Evolutionary conservation across 2,797 vertebrate species (phyloP).

Genomic region (Rhinogobio ventralis): DNA sequence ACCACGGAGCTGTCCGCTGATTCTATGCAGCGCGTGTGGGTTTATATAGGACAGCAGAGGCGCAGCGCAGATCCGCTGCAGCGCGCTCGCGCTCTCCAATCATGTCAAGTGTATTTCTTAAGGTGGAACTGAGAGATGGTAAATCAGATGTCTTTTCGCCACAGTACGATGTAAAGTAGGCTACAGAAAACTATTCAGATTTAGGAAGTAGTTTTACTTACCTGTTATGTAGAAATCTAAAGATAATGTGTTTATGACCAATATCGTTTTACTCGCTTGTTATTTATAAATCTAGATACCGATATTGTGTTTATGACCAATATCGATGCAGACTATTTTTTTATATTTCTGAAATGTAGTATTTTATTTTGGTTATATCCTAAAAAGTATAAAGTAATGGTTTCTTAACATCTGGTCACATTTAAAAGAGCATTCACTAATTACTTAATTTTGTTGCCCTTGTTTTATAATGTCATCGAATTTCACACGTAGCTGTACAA

Average conservation of each 20-base stretch:
- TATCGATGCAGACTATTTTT: background rate
- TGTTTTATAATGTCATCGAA: too few species aligned
- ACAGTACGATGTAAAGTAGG: background rate
- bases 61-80: constrained; percentile 75
- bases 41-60: constrained; percentile 82
- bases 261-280: background rate
- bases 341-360: background rate
- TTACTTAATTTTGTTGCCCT: background rate
- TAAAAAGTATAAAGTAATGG: background rate
- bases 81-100: constrained; percentile 74
- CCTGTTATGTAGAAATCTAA: background rate
- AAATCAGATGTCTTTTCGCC: background rate
- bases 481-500: too few species aligned
- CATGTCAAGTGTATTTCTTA: constrained; percentile 71
- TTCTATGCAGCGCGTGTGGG: constrained; percentile 69
- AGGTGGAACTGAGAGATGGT: constrained; percentile 66
- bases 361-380: background rate
- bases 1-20: constrained; percentile 80
- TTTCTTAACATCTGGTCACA: background rate
- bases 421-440: background rate
- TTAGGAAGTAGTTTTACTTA: background rate
- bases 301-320: background rate
- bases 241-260: too few species aligned
- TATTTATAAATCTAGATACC: background rate
- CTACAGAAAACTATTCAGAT: background rate